Evolutionary conservation across 2,797 vertebrate species (phyloP), one percentile per base, ranked within the genome.

Genomic region (Sebastes glaucus): DNA sequence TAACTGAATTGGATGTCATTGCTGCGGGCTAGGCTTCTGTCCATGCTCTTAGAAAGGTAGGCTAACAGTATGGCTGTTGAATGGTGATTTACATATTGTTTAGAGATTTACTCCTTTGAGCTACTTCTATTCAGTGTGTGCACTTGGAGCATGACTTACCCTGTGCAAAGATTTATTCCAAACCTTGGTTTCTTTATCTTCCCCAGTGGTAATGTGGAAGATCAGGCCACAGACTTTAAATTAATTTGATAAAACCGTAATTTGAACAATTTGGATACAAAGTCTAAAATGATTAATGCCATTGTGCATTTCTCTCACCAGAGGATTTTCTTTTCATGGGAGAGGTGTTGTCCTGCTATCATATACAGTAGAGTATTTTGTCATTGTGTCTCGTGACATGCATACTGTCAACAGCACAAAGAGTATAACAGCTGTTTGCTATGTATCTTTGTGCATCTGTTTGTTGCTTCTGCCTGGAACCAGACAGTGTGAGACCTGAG

Each of bases 221-320:
- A 81, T 78, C 38, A 73, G 25, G 25, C 2, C 55, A 62, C 30
- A 74, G 53, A 62, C 74, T 77, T 22, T n/a, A 65, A 57, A 85
- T 25, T 52, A 73, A 81, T 67, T 77, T 60, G 61, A 74, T 60
- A 38, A 75, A 82, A 57, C 56, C 14, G 16, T 71, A 16, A 74
- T 69, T 71, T 80, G 35, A 84, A 33, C 46, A 38, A 46, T n/a
- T 10, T 27, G 25, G 25, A 27, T 33, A 23, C n/a, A 35, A 38
- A 52, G 14, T 71, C 52, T 77, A n/a, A 76, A 76, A 78, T 71
- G 20, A 77, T 55, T 74, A n/a, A n/a, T n/a, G n/a, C 52, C 42
- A 52, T 82, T 84, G 11, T 75, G 33, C 16, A 53, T 77, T 30
- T 63, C 2, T 80, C 33, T 56, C 68, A 38, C 57, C 38, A 16